Evolutionary conservation across 2,113 vertebrate species (phyloP), one percentile per base, ranked within the genome.

Genomic region (Sinocyclocheilus anophthalmus): DNA sequence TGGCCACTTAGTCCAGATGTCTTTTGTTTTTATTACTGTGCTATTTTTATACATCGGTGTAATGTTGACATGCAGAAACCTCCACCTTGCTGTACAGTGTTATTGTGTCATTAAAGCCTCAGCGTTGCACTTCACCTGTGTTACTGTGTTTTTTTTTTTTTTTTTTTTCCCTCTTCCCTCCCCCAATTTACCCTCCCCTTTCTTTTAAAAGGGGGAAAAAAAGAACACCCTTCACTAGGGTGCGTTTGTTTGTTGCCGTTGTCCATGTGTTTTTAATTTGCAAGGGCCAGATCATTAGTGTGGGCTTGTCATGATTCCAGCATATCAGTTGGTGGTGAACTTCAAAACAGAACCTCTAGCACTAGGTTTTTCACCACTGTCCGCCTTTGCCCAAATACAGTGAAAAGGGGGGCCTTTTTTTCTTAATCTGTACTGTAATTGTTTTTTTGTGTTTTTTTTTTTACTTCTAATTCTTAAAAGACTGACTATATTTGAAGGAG

Each of bases 41-140:
- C 63, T 69, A 82, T 88, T 88, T 91, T 91, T 91, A n/a, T n/a
- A 88, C 76, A 63, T 87, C 55, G 73, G 81, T 89, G 87, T 89
- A 75, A 81, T 80, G 75, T 83, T n/a, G 79, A 85, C n/a, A 78
- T 85, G 83, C 79, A 85, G 70, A 69, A n/a, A 65, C 84, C 76
- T 83, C 30, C 65, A 75, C 86, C 85, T 87, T 30, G 61, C 78
- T 92, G n/a, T 85, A n/a, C 88, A 87, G 86, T 89, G 86, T 88
- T 87, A 78, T 67, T 83, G 86, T 89, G 90, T n/a, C 86, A 91
- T 90, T n/a, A 92, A 92, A 92, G 45, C 84, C 8, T 70, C 87
- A 86, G 85, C 89, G 87, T 88, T 89, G 84, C n/a, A 89, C 76
- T 80, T n/a, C 26, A 84, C 24, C 2, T 45, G n/a, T 75, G 12